Evolutionary conservation across 2,113 vertebrate genomes (phyloP).

Genomic region (Oncorhynchus gorbuscha): DNA sequence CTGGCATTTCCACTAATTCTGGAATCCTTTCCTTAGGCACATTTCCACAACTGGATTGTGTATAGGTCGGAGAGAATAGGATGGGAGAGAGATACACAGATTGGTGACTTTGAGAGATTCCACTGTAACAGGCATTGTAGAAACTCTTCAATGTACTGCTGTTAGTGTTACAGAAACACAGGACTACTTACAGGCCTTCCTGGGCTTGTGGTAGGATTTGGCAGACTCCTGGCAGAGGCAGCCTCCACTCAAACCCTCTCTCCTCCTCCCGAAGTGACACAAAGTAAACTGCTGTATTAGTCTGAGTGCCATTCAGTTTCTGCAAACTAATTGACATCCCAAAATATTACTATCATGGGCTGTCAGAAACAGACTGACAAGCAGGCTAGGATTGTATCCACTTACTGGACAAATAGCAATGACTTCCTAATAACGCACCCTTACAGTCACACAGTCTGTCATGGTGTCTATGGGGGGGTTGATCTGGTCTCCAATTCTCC

Average conservation of each 20-base stretch:
- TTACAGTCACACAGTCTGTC: neutral
- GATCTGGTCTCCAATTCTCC: conserved; percentile 2
- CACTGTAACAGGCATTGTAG: neutral
- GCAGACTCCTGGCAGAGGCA: neutral
- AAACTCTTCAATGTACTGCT: neutral
- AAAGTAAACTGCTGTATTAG: neutral
- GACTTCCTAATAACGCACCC: neutral
- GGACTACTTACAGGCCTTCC: conserved; percentile 31
- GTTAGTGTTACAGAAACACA: conserved; percentile 18
- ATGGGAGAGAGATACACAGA: neutral
- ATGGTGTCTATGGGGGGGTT: neutral
- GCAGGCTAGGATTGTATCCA: too few relatives aligned
- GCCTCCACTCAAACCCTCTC: neutral
- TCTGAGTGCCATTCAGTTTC: too few relatives aligned
- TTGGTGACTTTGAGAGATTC: neutral
- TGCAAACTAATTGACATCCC: too few relatives aligned
- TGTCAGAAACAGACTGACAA: too few relatives aligned
- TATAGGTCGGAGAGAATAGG: neutral
- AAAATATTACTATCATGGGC: too few relatives aligned
- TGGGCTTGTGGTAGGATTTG: neutral
- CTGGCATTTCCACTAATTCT: conserved; percentile 5
- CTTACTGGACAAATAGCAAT: neutral
- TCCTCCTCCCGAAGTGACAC: conserved; percentile 14
- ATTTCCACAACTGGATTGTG: neutral
- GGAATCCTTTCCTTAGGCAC: conserved; percentile 9